Conservation (phyloP, 2,113 vertebrate species). For the Axis porcinus region DNA sequence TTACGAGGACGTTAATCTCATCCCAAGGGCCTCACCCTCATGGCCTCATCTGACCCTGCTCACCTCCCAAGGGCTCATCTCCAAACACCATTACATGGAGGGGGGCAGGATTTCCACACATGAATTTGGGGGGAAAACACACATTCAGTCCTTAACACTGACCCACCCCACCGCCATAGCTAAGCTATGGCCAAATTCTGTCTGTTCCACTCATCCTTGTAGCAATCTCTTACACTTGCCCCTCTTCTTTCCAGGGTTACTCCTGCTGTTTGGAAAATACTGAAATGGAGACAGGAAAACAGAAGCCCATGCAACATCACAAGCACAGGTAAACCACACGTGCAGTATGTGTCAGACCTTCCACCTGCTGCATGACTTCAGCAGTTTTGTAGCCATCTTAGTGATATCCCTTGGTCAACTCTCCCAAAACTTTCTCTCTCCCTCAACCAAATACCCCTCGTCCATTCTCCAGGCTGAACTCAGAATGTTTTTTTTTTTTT, state of each 20-base stretch:
- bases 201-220: background rate
- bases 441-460: background rate
- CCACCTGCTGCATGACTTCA: fast-evolving
- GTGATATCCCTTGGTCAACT: fast-evolving
- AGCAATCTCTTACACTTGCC: fast-evolving
- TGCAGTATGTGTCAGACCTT: fast-evolving
- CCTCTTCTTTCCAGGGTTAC: background rate
- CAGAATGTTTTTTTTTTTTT: background rate
- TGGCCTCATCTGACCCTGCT: background rate
- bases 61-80: background rate
- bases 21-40: background rate
- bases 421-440: too few relatives aligned
- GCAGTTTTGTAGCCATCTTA: background rate
- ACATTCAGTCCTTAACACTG: background rate
- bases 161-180: background rate
- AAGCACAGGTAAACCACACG: fast-evolving
- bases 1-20: background rate
- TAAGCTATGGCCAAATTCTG: background rate
- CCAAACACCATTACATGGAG: background rate
- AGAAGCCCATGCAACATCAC: too few relatives aligned
- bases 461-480: background rate
- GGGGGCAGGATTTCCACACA: background rate
- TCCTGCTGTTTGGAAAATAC: background rate
- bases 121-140: background rate
- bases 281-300: fast-evolving